phyloP scores from a whole-genome alignment of 2,888 invertebrate species.

The Atethmia centrago region DNA sequence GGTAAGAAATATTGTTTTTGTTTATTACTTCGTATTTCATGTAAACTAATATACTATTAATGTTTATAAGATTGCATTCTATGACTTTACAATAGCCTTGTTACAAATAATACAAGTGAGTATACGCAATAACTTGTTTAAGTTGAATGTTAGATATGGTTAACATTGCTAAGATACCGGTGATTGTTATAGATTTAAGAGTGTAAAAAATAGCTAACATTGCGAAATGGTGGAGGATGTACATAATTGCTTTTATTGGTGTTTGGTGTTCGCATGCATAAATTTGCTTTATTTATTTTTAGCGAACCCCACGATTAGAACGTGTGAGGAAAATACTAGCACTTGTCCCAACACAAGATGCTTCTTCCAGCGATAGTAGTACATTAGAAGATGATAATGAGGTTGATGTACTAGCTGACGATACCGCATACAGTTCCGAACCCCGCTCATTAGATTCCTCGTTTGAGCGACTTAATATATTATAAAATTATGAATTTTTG shows the following conservation, averaged over 20 bases:
- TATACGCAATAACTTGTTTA: background rate
- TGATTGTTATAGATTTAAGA: background rate
- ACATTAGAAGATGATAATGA: too few relatives aligned
- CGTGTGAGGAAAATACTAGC: too few relatives aligned
- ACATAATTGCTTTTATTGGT: slow-evolving; percentile 1
- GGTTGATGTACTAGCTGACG: too few relatives aligned
- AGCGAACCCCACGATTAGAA: too few relatives aligned
- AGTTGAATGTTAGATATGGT: slow-evolving; percentile 13
- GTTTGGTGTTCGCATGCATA: slow-evolving; percentile 6
- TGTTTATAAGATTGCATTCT: slow-evolving; percentile 4
- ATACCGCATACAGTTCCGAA: too few relatives aligned
- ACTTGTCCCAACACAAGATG: too few relatives aligned
- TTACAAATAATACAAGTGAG: background rate
- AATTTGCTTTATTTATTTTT: slow-evolving; percentile 6
- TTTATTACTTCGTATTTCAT: background rate
- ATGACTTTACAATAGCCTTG: too few relatives aligned
- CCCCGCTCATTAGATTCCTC: too few relatives aligned
- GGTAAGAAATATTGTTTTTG: slow-evolving; percentile 1
- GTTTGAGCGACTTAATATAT: too few relatives aligned
- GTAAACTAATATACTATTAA: background rate
- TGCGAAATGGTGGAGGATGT: slow-evolving; percentile 4
- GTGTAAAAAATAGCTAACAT: slow-evolving; percentile 10
- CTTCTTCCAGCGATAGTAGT: too few relatives aligned
- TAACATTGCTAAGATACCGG: background rate
- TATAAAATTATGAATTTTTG: too few relatives aligned